These are phyloP conservation scores for Siderastrea siderea DNA, from an alignment of 92 coral and sea anemone genomes.

Conservation along the genomic window DNA sequence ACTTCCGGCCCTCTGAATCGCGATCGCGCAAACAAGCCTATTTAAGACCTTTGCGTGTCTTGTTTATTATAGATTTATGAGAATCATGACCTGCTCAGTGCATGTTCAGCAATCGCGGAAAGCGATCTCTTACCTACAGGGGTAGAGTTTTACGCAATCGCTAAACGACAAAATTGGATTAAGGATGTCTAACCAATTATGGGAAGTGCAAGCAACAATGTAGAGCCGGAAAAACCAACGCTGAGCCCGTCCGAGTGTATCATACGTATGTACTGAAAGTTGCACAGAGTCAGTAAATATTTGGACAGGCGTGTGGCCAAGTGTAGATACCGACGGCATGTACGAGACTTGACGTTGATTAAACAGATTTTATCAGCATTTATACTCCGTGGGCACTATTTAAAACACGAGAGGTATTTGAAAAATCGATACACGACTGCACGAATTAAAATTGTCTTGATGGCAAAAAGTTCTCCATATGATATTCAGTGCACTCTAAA, in stretches of 20 bases:
- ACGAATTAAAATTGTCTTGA: too few species aligned
- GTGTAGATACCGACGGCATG: background rate
- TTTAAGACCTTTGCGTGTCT: constrained; percentile 22
- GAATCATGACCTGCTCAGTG: constrained; percentile 5
- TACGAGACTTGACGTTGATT: constrained; percentile 2
- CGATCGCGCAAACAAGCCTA: constrained; percentile 22
- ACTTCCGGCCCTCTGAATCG: background rate
- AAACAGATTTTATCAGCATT: background rate
- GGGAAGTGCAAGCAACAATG: background rate
- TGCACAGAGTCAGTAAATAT: background rate
- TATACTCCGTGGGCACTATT: background rate
- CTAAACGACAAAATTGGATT: constrained; percentile 13
- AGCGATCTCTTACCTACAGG: background rate
- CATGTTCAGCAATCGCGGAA: constrained; percentile 10
- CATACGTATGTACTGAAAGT: background rate
- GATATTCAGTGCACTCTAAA: too few species aligned
- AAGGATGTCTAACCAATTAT: background rate
- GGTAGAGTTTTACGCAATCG: background rate
- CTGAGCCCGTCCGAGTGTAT: background rate
- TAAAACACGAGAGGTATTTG: constrained; percentile 16
- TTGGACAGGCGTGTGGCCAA: constrained; percentile 7
- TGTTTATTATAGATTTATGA: background rate
- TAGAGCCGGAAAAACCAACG: background rate
- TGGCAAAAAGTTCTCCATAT: too few species aligned
- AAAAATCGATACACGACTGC: background rate